These are phyloP conservation scores for Brachymystax lenok DNA, from an alignment of 2,797 vertebrate genomes.

Conservation along the genomic window DNA sequence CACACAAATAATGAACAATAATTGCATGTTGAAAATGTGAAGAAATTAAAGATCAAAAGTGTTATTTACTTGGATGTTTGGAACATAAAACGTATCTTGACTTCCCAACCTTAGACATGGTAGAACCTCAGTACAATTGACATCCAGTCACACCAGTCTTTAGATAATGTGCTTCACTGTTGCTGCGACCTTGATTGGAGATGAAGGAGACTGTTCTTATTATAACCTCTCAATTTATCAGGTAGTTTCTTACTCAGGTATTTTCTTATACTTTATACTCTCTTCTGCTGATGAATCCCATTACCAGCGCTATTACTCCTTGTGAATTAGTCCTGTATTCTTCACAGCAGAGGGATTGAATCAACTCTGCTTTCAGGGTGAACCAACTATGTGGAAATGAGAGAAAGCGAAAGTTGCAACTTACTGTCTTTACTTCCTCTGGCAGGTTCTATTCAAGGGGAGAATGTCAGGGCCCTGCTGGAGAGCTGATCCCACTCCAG, in stretches of 20 bases:
- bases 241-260: background rate
- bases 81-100: background rate
- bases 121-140: background rate
- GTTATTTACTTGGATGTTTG: too few species aligned
- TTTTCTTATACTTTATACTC: constrained; percentile 43
- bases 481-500: constrained; percentile 47
- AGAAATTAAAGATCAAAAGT: too few species aligned
- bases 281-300: constrained; percentile 52
- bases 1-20: too few species aligned
- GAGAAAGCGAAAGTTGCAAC: constrained; percentile 59
- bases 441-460: constrained; percentile 53
- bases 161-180: background rate
- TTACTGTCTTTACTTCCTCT: constrained; percentile 54
- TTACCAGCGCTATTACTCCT: constrained; percentile 42
- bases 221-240: too few species aligned
- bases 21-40: too few species aligned
- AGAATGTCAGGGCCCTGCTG: constrained; percentile 43
- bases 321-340: constrained; percentile 45
- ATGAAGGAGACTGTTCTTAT: background rate
- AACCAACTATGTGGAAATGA: constrained; percentile 61
- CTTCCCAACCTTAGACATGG: background rate
- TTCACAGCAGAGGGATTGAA: constrained; percentile 42
- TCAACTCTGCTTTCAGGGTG: constrained; percentile 49
- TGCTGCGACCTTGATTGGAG: background rate
- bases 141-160: background rate